A percentile compares a stretch with the other conserved stretches of the same genome.
Evolutionary conservation across 2,113 vertebrate genomes (phyloP).

Genomic region (Oreotrochilus melanogaster): DNA sequence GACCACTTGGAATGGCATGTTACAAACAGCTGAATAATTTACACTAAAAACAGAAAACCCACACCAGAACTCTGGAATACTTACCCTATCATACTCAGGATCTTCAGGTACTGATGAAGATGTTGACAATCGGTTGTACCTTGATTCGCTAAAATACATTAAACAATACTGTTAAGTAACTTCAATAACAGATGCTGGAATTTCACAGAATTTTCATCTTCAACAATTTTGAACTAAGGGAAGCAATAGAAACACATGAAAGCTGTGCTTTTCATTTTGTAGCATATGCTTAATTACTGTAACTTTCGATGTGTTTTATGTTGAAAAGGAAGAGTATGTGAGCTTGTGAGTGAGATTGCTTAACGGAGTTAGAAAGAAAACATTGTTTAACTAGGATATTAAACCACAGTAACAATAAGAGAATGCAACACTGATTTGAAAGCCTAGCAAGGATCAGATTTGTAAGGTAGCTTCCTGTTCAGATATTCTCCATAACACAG

Average conservation of each 20-base stretch:
- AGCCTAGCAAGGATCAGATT: neutral
- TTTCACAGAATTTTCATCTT: neutral
- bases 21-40: neutral
- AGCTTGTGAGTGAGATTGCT: neutral
- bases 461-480: neutral
- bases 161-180: neutral
- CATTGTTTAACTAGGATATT: neutral
- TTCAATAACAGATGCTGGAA: neutral
- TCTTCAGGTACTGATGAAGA: constrained; percentile 71
- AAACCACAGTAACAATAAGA: neutral
- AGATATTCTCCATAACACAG: neutral
- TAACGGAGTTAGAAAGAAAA: neutral
- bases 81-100: constrained; percentile 74
- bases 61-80: neutral
- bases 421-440: neutral
- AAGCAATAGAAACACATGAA: neutral
- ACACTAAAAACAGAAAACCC: neutral
- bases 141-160: constrained; percentile 64
- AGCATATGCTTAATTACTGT: neutral
- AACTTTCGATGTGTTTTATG: neutral
- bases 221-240: neutral
- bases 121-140: constrained; percentile 67
- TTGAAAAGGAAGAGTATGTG: neutral
- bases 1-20: neutral
- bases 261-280: neutral